Evolutionary conservation across 1,140 invertebrate genomes (phyloP), one percentile per base, ranked within the genome.

Genomic region (Zaprionus ornatus): DNA sequence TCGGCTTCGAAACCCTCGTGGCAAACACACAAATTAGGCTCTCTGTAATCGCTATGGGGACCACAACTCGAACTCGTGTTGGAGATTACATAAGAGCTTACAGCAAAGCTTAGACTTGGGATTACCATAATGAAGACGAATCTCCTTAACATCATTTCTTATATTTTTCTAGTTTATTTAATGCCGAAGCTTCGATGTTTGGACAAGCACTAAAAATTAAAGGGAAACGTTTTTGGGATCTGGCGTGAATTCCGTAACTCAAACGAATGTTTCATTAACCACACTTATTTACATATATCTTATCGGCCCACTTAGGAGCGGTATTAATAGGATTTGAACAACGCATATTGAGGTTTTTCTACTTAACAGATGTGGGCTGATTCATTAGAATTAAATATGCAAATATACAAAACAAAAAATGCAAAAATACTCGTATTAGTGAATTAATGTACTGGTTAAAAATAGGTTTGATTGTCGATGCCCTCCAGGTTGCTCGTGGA

Each of bases 401-500:
- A 17, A 23, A 27, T n/a, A 15, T 29, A 12, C n/a, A n/a, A n/a
- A n/a, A n/a, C n/a, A n/a, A n/a, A n/a, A n/a, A n/a, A n/a, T n/a
- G n/a, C n/a, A n/a, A n/a, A n/a, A n/a, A n/a, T n/a, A n/a, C n/a
- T n/a, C n/a, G n/a, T n/a, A 21, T 9, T 48, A 48, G 21, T 50
- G 13, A 42, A 40, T 25, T 1, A 42, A 37, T 37, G n/a, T 35
- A 23, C 1, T 13, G 21, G n/a, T 60, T 70, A 40, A 35, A 60
- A 27, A 40, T 56, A 56, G 35, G 25, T n/a, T 17, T 13, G 13
- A 29, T 73, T 73, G 0, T 54, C 10, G 13, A 74, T 62, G n/a
- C 71, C 65, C 4, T 48, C 65, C 25, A 56, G 6, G 0, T 3
- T n/a, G 3, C 56, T 68, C 12, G 45, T 21, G 29, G 9, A 37